Conservation (phyloP, 1,140 invertebrate species). For the Plectrocnemia conspersa region DNA sequence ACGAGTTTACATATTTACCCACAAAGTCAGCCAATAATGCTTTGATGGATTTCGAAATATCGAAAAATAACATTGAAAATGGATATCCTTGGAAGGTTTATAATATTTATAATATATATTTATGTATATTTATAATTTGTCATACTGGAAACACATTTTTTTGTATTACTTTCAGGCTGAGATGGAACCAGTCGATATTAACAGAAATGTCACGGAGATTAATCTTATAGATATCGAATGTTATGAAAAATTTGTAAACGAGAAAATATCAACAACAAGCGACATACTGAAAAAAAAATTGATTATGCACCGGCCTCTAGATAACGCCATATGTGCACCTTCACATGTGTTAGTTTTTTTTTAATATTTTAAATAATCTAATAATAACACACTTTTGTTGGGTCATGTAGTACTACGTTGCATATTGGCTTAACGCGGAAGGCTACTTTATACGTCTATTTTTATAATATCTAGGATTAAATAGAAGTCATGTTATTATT, state of each 20-base stretch:
- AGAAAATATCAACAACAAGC: no score
- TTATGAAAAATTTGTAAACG: constrained; percentile 57
- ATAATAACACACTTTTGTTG: no score
- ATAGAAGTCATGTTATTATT: no score
- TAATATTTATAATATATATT: neutral
- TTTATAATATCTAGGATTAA: no score
- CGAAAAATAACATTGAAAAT: neutral
- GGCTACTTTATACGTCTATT: no score
- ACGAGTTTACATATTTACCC: neutral
- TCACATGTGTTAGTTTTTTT: constrained; percentile 32
- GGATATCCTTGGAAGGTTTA: neutral
- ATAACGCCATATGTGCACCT: constrained; percentile 42
- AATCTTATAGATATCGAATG: constrained; percentile 64
- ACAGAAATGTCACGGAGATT: constrained; percentile 53
- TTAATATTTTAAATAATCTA: neutral
- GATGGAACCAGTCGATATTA: constrained; percentile 62
- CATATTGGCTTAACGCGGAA: no score
- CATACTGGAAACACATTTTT: neutral
- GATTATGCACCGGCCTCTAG: no score
- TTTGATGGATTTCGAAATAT: neutral
- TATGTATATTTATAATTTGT: neutral
- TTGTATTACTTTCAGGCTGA: constrained; percentile 32
- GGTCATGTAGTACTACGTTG: no score
- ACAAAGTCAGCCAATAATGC: neutral
- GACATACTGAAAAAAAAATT: no score